phyloP scores from a whole-genome alignment of 2,888 invertebrate genomes.

The Deilephila porcellus region DNA sequence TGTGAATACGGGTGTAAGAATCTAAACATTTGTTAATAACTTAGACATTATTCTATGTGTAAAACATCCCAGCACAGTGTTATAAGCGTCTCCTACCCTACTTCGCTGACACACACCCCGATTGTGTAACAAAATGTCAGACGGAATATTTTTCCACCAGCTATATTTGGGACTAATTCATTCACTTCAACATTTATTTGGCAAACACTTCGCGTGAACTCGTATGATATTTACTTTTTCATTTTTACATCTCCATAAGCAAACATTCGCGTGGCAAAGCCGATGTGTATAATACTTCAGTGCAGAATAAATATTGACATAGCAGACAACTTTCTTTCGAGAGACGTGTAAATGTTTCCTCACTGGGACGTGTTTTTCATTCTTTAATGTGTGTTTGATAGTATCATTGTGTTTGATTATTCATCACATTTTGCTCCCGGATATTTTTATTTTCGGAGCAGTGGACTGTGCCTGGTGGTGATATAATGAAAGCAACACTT shows the following conservation, averaged over 20 bases:
- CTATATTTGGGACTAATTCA: conserved; percentile 12
- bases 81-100: too few species aligned
- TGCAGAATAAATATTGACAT: conserved; percentile 19
- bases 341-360: conserved; percentile 3
- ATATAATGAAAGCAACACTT: too few species aligned
- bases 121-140: too few species aligned
- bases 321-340: conserved; percentile 13
- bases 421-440: too few species aligned
- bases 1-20: too few species aligned
- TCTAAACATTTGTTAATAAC: too few species aligned
- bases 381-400: background rate
- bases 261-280: conserved; percentile 12
- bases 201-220: conserved; percentile 8
- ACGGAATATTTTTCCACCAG: background rate
- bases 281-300: conserved; percentile 16
- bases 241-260: conserved; percentile 20
- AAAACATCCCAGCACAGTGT: too few species aligned
- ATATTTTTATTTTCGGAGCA: too few species aligned
- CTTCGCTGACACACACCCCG: too few species aligned
- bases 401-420: too few species aligned
- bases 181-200: conserved; percentile 13
- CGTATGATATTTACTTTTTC: conserved; percentile 20
- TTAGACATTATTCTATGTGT: too few species aligned
- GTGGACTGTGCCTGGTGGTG: too few species aligned
- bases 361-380: background rate